phyloP scores from a whole-genome alignment of 2,797 vertebrate species.

The Peromyscus melanophrys region DNA sequence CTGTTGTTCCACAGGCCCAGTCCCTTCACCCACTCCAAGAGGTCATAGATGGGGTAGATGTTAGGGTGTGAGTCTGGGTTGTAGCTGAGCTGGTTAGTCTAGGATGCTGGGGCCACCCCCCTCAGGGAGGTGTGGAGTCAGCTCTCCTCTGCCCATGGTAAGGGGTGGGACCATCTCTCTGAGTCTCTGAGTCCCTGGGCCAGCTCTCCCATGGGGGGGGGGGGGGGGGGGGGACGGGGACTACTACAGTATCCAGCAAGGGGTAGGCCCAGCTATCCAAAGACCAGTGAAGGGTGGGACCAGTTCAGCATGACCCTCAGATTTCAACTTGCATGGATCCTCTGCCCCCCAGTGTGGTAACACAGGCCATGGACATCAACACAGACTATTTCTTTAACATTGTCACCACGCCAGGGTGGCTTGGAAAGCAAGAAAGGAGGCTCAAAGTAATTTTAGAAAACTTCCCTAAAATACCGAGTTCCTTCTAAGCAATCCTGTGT shows the following conservation, averaged over 20 bases:
- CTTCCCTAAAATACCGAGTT: not conserved
- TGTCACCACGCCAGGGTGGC: not conserved
- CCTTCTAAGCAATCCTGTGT: not conserved
- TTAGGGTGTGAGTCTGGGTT: not conserved
- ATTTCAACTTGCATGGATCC: not conserved
- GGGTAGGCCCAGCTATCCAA: not conserved
- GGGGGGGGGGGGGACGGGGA: too few species aligned
- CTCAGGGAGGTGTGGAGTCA: not conserved
- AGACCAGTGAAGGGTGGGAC: not conserved
- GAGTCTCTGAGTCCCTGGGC: not conserved
- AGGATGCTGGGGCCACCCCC: fast-evolving
- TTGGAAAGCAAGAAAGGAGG: not conserved
- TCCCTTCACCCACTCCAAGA: not conserved
- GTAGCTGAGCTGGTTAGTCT: not conserved
- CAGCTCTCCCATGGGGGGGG: not conserved
- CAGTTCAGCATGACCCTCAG: not conserved
- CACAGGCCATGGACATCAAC: not conserved
- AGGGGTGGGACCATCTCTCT: not conserved
- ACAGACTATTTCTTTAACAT: not conserved
- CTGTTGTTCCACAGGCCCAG: not conserved
- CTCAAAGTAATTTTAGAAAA: not conserved
- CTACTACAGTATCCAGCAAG: not conserved
- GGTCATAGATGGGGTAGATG: not conserved
- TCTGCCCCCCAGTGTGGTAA: not conserved
- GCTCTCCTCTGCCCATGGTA: not conserved